Evolutionary conservation across 2,888 invertebrate species (phyloP), one percentile per base, ranked within the genome.

Genomic region (Argyresthia albistria): DNA sequence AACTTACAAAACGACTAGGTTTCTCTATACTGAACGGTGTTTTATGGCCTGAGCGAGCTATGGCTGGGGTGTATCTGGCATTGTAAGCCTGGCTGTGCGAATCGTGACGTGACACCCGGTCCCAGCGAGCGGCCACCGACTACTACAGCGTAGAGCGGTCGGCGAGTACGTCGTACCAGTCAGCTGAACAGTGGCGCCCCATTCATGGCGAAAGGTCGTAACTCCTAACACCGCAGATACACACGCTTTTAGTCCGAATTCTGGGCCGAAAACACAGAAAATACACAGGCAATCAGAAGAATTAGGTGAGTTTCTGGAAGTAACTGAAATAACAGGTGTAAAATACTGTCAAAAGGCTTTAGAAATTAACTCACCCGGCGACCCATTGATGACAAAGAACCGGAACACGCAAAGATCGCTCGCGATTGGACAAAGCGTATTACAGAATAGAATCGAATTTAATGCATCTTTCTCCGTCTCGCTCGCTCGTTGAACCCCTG

Each of bases 321-420:
- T 25, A 4, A 25, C 6, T 25, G 25, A 25, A 25, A 4, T 25
- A 6, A 25, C 25, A 25, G 25, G 68, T 60, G 72, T 71, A 76
- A 79, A 80, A 76, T 25, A 68, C 66, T 61, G 64, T 61, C 65
- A 59, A 77, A 70, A 62, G 65, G 67, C 70, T 78, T 77, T 69
- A 62, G 69, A 72, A 78, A 80, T 90, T 87, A 89, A 90, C 89
- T 89, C 83, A 87, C 79, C 91, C 89, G 88, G 87, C 88, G 86
- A 88, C 89, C 89, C 91, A 91, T 91, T 91, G 91, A 91, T 91
- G 91, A 91, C 90, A 90, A 90, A 91, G 90, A 90, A 90, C 83
- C 87, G 86, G 89, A 90, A 90, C 88, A 88, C 88, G 84, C 82
- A 73, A 77, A 84, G 87, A 86, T 86, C 82, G 81, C 74, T 76